A percentile compares a stretch with the other conserved stretches of the same genome.
phyloP scores from a whole-genome alignment of 2,113 vertebrate genomes.

The Xiphophorus hellerii region DNA sequence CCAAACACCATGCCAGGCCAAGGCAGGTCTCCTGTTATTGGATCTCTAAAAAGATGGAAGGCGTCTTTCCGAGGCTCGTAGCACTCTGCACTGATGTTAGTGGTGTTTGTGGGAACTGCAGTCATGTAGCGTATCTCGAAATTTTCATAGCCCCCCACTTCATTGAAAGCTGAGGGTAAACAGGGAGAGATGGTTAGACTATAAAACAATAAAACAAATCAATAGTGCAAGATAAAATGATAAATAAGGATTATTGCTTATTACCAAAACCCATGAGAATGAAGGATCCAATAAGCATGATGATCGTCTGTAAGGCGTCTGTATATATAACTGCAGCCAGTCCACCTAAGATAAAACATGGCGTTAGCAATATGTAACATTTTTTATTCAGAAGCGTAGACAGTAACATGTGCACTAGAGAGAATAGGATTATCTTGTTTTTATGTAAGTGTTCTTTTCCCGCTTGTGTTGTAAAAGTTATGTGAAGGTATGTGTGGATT shows the following conservation, averaged over 20 bases:
- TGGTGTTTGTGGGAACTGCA: constrained; percentile 73
- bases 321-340: constrained; percentile 98
- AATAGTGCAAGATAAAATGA: too few relatives aligned
- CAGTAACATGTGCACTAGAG: not conserved
- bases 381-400: not conserved
- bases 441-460: constrained; percentile 23
- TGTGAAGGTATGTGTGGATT: constrained; percentile 18
- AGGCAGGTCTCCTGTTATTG: constrained; percentile 86
- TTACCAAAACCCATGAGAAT: constrained; percentile 94
- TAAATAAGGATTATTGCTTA: not conserved
- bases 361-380: not conserved
- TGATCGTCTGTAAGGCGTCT: constrained; percentile 91
- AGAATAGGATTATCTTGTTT: not conserved
- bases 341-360: constrained; percentile 81
- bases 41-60: constrained; percentile 91
- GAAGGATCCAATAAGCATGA: constrained; percentile 93
- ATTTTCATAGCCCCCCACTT: constrained; percentile 87
- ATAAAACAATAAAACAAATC: not conserved
- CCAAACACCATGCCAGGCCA: constrained; percentile 95
- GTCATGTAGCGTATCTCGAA: constrained; percentile 87
- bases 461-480: constrained; percentile 4
- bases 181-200: not conserved
- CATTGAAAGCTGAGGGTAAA: constrained; percentile 80
- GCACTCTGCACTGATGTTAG: constrained; percentile 61
- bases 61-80: constrained; percentile 86